A percentile compares a stretch with the other conserved stretches of the same genome.
Conservation (phyloP, 2,888 invertebrate genomes). For the Molanna angustata region DNA sequence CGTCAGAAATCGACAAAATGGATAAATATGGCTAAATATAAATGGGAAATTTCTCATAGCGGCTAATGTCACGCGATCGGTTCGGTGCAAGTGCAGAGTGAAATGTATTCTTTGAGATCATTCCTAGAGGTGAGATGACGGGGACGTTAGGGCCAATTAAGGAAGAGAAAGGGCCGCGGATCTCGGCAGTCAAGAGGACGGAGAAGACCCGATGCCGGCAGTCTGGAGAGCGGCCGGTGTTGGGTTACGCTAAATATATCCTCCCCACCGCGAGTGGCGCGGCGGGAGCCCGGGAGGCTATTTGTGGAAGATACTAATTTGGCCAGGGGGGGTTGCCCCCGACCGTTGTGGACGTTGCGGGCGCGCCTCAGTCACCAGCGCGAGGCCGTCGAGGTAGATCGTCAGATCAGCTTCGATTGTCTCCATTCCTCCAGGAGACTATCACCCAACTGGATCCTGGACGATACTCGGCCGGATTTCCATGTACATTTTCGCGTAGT, state of each 20-base stretch:
- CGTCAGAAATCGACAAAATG: no score
- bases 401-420: conserved; percentile 32
- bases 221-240: conserved; percentile 22
- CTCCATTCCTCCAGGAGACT: conserved; percentile 34
- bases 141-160: no score
- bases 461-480: conserved; percentile 37
- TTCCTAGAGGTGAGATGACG: no score
- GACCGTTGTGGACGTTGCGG: conserved; percentile 51
- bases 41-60: no score
- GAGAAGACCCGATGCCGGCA: background rate
- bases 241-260: conserved; percentile 27
- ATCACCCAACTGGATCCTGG: conserved; percentile 36
- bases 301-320: conserved; percentile 84
- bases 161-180: background rate
- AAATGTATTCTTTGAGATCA: no score
- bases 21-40: no score
- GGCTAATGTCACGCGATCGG: no score
- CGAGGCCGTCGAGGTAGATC: conserved; percentile 34
- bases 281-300: conserved; percentile 57
- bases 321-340: conserved; percentile 60
- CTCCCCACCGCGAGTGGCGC: conserved; percentile 39
- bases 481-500: no score
- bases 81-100: no score
- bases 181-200: background rate
- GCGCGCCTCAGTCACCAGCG: conserved; percentile 44